A percentile compares a stretch with the other conserved stretches of the same genome.
Evolutionary conservation across 2,888 invertebrate genomes (phyloP).

Genomic region (Tillus elongatus): DNA sequence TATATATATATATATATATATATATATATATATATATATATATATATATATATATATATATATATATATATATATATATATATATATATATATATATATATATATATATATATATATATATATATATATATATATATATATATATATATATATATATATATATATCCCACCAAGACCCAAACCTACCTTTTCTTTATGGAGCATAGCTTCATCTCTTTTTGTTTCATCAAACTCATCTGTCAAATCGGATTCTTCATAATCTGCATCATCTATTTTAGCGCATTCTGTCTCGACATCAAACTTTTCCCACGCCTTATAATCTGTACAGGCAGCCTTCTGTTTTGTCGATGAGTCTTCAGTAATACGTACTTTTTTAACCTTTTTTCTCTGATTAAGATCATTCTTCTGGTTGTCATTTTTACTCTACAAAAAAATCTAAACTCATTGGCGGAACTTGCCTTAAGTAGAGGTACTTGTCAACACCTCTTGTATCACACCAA

Average conservation of each 20-base stretch:
- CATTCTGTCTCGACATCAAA: conserved; percentile 68
- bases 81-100: too few relatives aligned
- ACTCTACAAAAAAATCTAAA: too few relatives aligned
- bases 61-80: too few relatives aligned
- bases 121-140: conserved; percentile 7
- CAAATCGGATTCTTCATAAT: conserved; percentile 41
- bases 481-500: too few relatives aligned
- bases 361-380: not conserved
- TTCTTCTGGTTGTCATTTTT: too few relatives aligned
- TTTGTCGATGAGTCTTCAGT: conserved; percentile 28
- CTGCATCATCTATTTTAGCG: conserved; percentile 50
- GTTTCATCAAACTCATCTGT: conserved; percentile 49
- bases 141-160: conserved; percentile 23
- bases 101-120: too few relatives aligned
- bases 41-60: too few relatives aligned
- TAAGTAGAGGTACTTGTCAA: too few relatives aligned
- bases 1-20: too few relatives aligned
- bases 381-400: too few relatives aligned
- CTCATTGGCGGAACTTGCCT: too few relatives aligned
- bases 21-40: too few relatives aligned
- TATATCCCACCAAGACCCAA: not conserved
- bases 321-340: conserved; percentile 42
- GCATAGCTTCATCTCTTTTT: conserved; percentile 52
- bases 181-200: conserved; percentile 60
- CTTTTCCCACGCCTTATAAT: conserved; percentile 69